Percentiles rank a stretch among this genome's conserved stretches.
phyloP scores from a whole-genome alignment of 2,888 invertebrate genomes.

The Amphipoea lucens region DNA sequence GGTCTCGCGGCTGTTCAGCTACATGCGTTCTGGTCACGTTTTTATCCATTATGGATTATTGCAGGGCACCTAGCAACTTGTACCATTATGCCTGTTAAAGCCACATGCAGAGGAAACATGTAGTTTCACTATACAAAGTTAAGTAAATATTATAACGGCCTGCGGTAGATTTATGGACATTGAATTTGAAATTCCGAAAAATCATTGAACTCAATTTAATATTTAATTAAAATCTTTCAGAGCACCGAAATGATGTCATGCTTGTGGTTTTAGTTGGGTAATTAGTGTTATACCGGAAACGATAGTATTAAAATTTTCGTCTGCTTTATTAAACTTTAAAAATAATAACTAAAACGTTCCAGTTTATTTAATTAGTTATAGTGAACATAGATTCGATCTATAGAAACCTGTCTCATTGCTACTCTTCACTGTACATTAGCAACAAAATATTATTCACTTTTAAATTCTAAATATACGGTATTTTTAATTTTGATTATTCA shows the following conservation, averaged over 20 bases:
- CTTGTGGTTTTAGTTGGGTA: background rate
- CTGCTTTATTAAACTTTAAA: background rate
- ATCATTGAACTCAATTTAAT: background rate
- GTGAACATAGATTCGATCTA: background rate
- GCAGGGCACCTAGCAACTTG: constrained; percentile 58
- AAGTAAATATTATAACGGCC: constrained; percentile 33
- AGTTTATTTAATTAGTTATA: background rate
- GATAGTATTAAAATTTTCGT: background rate
- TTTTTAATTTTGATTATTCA: background rate
- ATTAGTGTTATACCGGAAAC: background rate
- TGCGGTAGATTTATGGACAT: constrained; percentile 6
- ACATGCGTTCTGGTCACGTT: constrained; percentile 68
- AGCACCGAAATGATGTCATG: background rate
- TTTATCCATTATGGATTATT: constrained; percentile 67
- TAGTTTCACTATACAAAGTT: constrained; percentile 34
- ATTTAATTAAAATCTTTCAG: background rate
- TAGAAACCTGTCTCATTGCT: background rate
- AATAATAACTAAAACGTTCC: background rate
- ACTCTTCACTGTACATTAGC: background rate
- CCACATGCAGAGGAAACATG: constrained; percentile 46
- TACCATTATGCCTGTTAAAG: constrained; percentile 65
- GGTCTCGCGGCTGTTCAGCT: constrained; percentile 54
- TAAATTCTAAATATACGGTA: background rate
- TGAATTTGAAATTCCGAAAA: background rate
- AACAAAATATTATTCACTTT: background rate